These are phyloP conservation scores for Zaprionus capensis DNA, from an alignment of 1,140 invertebrate genomes.

Conservation along the genomic window DNA sequence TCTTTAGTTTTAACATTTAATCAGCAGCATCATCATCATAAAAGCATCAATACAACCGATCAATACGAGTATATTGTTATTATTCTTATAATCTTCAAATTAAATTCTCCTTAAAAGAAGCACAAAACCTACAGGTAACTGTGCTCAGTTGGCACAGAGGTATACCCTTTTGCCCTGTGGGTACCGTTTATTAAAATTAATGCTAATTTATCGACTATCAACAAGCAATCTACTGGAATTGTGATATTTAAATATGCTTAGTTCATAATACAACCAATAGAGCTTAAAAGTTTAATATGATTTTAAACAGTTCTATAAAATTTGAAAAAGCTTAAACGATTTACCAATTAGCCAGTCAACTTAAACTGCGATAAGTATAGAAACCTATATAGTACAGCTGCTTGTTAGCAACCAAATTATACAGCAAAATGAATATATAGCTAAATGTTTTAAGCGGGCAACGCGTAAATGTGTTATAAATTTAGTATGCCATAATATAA, in stretches of 20 bases:
- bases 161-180: too few species aligned
- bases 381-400: not conserved
- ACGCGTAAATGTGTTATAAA: conserved; percentile 34
- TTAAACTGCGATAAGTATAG: not conserved
- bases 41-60: too few species aligned
- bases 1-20: too few species aligned
- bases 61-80: too few species aligned
- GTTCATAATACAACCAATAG: too few species aligned
- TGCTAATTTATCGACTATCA: not conserved
- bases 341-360: not conserved
- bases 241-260: not conserved
- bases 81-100: too few species aligned
- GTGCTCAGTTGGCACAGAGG: too few species aligned
- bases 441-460: conserved; percentile 35
- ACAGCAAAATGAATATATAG: not conserved
- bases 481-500: conserved; percentile 33
- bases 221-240: not conserved
- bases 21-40: too few species aligned
- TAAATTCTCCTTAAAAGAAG: too few species aligned
- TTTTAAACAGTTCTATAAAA: not conserved
- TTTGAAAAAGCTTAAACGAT: not conserved
- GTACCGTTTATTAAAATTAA: accelerated
- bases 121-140: too few species aligned
- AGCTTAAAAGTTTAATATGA: not conserved
- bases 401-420: not conserved